phyloP scores from a whole-genome alignment of 2,888 invertebrate genomes.

The Syritta pipiens region DNA sequence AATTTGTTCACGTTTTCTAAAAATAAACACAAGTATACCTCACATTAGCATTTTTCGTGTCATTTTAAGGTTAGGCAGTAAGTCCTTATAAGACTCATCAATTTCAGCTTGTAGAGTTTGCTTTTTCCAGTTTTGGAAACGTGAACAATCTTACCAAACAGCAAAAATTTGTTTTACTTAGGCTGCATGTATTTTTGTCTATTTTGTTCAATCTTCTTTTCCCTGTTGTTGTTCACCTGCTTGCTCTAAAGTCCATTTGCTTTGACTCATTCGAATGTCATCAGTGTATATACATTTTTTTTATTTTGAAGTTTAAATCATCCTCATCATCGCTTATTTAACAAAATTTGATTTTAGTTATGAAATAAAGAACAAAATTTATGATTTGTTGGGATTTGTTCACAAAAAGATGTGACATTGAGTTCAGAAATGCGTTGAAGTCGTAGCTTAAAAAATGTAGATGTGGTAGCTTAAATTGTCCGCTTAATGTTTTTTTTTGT shows the following conservation, averaged over 20 bases:
- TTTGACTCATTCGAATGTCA: slow-evolving; percentile 35
- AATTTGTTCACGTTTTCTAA: too few relatives aligned
- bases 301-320: slow-evolving; percentile 39
- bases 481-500: too few relatives aligned
- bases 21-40: too few relatives aligned
- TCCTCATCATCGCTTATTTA: slow-evolving; percentile 62
- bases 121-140: slow-evolving; percentile 15
- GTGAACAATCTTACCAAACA: too few relatives aligned
- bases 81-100: too few relatives aligned
- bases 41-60: too few relatives aligned
- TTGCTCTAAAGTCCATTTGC: slow-evolving; percentile 39
- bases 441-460: too few relatives aligned
- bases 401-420: neutral
- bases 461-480: too few relatives aligned
- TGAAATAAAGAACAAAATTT: neutral
- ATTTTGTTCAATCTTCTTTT: neutral
- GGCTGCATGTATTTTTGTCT: neutral
- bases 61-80: too few relatives aligned
- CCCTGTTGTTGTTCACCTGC: slow-evolving; percentile 20
- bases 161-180: too few relatives aligned
- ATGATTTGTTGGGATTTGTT: neutral
- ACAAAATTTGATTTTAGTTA: slow-evolving; percentile 8
- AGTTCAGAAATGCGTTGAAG: too few relatives aligned
- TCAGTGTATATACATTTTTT: slow-evolving; percentile 23
- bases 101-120: too few relatives aligned